Base-by-base conservation (phyloP, 1,140 invertebrate genomes). In the Kradibia gibbosae region DNA sequence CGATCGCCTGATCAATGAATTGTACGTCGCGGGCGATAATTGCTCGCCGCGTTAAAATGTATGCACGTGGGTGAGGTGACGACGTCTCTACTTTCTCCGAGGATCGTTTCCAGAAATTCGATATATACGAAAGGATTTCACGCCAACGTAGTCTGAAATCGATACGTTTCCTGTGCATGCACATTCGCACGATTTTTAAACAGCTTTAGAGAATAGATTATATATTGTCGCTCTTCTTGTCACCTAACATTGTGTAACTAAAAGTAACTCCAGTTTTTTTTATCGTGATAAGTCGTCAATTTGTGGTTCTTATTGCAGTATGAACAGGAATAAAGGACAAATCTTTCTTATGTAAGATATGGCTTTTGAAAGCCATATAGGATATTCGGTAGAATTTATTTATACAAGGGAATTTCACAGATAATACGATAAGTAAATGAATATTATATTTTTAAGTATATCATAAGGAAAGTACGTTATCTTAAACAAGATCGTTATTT, bases 71-170 rank as follows among this genome's bases (percentile, higher is more conserved):
- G 84, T 82, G 84, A 82, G 81, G 62, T 67, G 80, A 45, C 80
- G 39, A 67, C 67, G 78, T 84, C 74, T 81, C 81, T 84, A 85
- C 85, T 86, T 85, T 86, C 85, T 85, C 83, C 84, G 45, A 75
- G 77, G 76, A 76, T 84, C 84, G 70, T 86, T 86, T 86, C 85
- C 85, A 84, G 86, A 86, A 85, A 85, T 84, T 81, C 84, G 85
- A 86, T 86, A 86, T 85, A 74, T 74, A 75, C 84, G 39, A 48
- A 76, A 76, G 75, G 80, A 86, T 85, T 85, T 80, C 62, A 20
- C 45, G 39, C 31, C 78, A 65, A 83, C 82, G 74, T 83, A 81
- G 83, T 78, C 72, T 84, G 85, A 84, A 86, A 85, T 80, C 80
- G 84, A 85, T 84, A 81, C 79, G 22, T 60, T 81, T 80, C 78